Percentiles rank a stretch among this genome's conserved stretches.
These are phyloP conservation scores for Plebejus argus DNA, from an alignment of 2,888 invertebrate genomes.

Conservation along the genomic window DNA sequence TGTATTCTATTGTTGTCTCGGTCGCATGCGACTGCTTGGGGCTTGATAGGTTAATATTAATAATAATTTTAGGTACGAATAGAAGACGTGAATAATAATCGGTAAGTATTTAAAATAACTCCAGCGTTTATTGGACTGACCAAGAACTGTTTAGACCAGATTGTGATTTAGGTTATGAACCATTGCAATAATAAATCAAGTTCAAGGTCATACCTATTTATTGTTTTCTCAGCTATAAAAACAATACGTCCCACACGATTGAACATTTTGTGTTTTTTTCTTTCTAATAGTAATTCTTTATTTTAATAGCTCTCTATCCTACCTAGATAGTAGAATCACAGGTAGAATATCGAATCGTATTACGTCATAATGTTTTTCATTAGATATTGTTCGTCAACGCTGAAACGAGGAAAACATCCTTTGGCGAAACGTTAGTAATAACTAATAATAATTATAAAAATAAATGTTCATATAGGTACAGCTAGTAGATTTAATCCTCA, in stretches of 20 bases:
- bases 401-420: background rate
- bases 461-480: background rate
- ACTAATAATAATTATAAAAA: background rate
- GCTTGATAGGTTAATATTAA: too few relatives aligned
- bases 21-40: too few relatives aligned
- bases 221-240: background rate
- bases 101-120: background rate
- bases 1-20: too few relatives aligned
- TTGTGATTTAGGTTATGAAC: constrained; percentile 14
- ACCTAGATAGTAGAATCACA: background rate
- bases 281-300: background rate
- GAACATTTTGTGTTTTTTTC: background rate
- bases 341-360: background rate
- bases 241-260: background rate
- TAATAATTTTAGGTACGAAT: background rate
- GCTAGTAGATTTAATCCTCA: background rate
- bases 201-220: background rate
- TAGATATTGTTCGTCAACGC: background rate
- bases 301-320: background rate
- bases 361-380: constrained; percentile 3
- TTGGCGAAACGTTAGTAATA: background rate
- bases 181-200: constrained; percentile 8
- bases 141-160: background rate
- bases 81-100: background rate
- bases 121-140: background rate